Base-by-base conservation (phyloP, 2,797 vertebrate species). In the Rhynchonycteris naso region DNA sequence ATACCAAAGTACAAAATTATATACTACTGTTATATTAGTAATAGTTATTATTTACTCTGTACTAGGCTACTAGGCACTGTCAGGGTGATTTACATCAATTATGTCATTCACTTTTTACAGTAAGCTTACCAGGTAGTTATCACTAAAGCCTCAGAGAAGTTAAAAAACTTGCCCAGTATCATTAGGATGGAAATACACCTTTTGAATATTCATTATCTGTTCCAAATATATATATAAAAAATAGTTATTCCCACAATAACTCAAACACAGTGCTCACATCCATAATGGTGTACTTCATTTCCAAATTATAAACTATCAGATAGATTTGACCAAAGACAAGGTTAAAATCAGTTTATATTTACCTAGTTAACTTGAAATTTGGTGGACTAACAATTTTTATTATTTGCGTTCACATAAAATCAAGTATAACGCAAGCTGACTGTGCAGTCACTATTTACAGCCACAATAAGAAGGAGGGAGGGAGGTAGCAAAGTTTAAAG, bases 351-450 rank as follows among this genome's bases (percentile, higher is more conserved):
- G 50, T 91, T 95, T 96, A 76, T 76, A 94, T 94, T 95, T 96
- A 84, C 54, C 91, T 97, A 96, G 80, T 96, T 95, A 95, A 74
- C 26, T 93, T 71, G 87, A 65, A 93, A 92, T 38, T 89, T 86
- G 58, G 10, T 84, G 26, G 76, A 86, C 80, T 95, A 94, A 74
- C 10, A 94, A 47, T 78, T 81, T 96, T 91, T 94, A 90, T 88
- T 91, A 95, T 91, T 96, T 95, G 47, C 63, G 93, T 86, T 96
- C 59, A 93, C 88, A 87, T 71, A 74, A 89, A 97, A 94, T 82
- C 63, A 95, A 91, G 33, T 74, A 90, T 89, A 94, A 69, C 2
- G 72, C 90, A 83, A 94, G 80, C 59, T 81, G 91, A 96, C 33
- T 90, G 18, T 90, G 75, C 52, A 79, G 50, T 88, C 91, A 88